These are phyloP conservation scores for Spondyliosoma cantharus DNA, from an alignment of 2,797 vertebrate species.

Conservation along the genomic window DNA sequence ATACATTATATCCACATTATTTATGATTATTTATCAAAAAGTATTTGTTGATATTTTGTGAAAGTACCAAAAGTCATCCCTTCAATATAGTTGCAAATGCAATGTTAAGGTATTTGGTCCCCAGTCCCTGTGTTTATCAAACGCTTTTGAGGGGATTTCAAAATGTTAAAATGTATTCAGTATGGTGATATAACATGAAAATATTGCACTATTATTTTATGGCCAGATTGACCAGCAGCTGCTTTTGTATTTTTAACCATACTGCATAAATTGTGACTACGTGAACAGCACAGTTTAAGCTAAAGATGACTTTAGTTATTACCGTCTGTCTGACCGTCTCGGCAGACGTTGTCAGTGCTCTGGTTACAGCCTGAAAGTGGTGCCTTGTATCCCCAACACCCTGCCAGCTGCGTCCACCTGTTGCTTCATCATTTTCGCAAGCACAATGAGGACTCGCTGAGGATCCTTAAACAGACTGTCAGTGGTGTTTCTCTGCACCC, in stretches of 20 bases:
- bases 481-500: constrained; percentile 56
- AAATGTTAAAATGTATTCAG: no score
- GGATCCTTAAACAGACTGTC: constrained; percentile 49
- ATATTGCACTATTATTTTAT: not conserved
- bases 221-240: no score
- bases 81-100: no score
- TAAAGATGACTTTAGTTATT: not conserved
- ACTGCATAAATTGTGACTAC: not conserved
- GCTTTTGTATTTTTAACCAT: not conserved
- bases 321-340: not conserved
- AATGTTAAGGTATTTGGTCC: no score
- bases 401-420: constrained; percentile 35
- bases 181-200: no score
- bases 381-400: not conserved
- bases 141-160: no score
- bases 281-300: not conserved
- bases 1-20: no score
- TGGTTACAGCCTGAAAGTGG: not conserved
- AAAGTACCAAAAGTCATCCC: no score
- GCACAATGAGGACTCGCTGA: constrained; percentile 13
- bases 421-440: not conserved
- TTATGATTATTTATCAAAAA: no score
- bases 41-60: no score
- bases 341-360: not conserved
- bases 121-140: no score